These are phyloP conservation scores for Trochalopteron elliotii DNA, from an alignment of 2,113 vertebrate species.

Conservation along the genomic window DNA sequence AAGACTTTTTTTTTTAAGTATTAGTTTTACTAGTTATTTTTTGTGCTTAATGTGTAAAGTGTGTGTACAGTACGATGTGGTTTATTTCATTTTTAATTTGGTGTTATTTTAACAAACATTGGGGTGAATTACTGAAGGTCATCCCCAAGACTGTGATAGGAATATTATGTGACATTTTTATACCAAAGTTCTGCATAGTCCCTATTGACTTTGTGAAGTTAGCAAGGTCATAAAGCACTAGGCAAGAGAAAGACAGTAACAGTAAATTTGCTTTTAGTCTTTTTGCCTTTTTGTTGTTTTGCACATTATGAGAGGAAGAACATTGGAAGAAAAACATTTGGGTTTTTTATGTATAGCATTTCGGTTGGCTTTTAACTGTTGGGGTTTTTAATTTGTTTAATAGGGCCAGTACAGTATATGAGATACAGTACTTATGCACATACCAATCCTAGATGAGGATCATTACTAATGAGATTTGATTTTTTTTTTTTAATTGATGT, in stretches of 20 bases:
- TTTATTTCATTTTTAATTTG: conserved; percentile 77
- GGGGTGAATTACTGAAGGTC: conserved; percentile 72
- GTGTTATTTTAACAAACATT: conserved; percentile 75
- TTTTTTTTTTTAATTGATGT: conserved; percentile 14
- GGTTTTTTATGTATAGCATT: conserved; percentile 58
- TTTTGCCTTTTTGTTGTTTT: conserved; percentile 91
- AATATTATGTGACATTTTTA: conserved; percentile 79
- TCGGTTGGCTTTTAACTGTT: conserved; percentile 68
- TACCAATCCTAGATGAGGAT: conserved; percentile 69
- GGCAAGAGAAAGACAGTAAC: conserved; percentile 75
- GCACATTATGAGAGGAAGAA: conserved; percentile 86
- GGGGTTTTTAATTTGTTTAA: conserved; percentile 66
- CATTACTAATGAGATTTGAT: conserved; percentile 31
- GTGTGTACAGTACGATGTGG: conserved; percentile 78
- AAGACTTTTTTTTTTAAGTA: conserved; percentile 74
- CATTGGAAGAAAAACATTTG: conserved; percentile 70
- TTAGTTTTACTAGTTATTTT: conserved; percentile 77
- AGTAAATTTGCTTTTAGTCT: conserved; percentile 79
- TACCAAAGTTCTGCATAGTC: conserved; percentile 89
- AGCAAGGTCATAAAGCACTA: conserved; percentile 81
- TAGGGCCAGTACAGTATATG: conserved; percentile 71
- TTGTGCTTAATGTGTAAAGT: conserved; percentile 78
- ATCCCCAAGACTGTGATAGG: conserved; percentile 72
- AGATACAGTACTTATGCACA: conserved; percentile 77
- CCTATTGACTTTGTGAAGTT: conserved; percentile 73